A percentile compares a stretch with the other conserved stretches of the same genome.
phyloP scores from a whole-genome alignment of 2,888 invertebrate species.

The Plebejus anna region DNA sequence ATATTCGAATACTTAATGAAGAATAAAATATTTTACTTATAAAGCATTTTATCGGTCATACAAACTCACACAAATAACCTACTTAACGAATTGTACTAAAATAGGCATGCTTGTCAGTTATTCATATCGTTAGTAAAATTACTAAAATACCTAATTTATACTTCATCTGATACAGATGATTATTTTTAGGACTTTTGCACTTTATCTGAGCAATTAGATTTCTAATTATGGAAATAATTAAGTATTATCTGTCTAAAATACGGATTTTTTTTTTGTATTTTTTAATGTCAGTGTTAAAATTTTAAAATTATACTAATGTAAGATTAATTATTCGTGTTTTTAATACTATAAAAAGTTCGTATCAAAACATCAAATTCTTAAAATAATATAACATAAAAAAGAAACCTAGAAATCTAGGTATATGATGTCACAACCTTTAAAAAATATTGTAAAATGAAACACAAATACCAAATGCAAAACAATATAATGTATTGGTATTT shows the following conservation, averaged over 20 bases:
- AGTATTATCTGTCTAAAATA: slow-evolving; percentile 29
- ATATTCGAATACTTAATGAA: background rate
- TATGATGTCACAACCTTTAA: slow-evolving; percentile 40
- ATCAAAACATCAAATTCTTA: slow-evolving; percentile 35
- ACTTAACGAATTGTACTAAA: slow-evolving; percentile 76
- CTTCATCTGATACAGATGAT: slow-evolving; percentile 78
- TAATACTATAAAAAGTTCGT: slow-evolving; percentile 19
- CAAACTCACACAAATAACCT: slow-evolving; percentile 50
- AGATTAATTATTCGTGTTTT: slow-evolving; percentile 9
- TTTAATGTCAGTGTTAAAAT: slow-evolving; percentile 15
- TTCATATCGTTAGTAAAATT: slow-evolving; percentile 61
- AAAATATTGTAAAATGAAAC: slow-evolving; percentile 27
- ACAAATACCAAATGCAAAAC: slow-evolving; percentile 22
- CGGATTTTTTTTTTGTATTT: background rate
- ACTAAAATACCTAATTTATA: slow-evolving; percentile 68
- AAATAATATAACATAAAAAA: slow-evolving; percentile 39
- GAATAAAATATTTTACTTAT: slow-evolving; percentile 1
- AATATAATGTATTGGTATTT: slow-evolving; percentile 23
- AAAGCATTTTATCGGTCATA: slow-evolving; percentile 45
- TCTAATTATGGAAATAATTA: slow-evolving; percentile 42
- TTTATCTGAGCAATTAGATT: slow-evolving; percentile 61
- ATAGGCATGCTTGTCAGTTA: slow-evolving; percentile 69
- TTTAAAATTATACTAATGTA: slow-evolving; percentile 14
- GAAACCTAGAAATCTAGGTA: slow-evolving; percentile 31
- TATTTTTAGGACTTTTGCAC: slow-evolving; percentile 66